Conservation (phyloP, 2,797 vertebrate genomes). For the Lacerta viridis region DNA sequence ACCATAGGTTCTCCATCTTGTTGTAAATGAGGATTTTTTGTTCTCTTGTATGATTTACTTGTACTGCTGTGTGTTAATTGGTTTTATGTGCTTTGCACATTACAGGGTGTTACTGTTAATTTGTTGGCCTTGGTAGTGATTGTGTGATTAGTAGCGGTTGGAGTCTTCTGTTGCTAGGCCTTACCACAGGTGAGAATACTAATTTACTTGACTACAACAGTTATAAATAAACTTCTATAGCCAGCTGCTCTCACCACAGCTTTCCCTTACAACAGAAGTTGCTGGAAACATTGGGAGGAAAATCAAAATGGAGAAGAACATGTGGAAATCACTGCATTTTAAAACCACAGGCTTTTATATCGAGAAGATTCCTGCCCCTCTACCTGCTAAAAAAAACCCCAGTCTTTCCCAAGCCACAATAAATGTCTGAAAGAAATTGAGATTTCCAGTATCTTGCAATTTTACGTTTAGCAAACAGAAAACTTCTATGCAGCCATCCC, state of each 20-base stretch:
- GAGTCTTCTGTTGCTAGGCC: conserved; percentile 22
- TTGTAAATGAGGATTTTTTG: background rate
- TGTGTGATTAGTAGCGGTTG: conserved; percentile 34
- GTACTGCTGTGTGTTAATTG: conserved; percentile 31
- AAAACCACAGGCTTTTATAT: background rate
- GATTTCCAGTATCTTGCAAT: background rate
- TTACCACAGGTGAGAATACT: conserved; percentile 3
- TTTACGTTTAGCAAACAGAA: background rate
- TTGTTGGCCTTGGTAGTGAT: conserved; percentile 41
- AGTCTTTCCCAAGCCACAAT: background rate
- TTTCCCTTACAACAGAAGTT: background rate
- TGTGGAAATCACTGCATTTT: background rate
- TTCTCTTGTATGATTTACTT: conserved; percentile 32
- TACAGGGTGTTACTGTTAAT: conserved; percentile 44
- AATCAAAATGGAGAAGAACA: background rate
- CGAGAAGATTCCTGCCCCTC: background rate
- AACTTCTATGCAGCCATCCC: background rate
- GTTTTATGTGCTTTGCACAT: conserved; percentile 44
- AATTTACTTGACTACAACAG: conserved; percentile 13
- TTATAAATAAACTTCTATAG: background rate
- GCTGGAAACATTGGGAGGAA: background rate
- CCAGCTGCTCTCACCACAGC: background rate
- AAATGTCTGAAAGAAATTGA: background rate
- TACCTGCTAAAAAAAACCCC: background rate
- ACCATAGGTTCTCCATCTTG: background rate